These are phyloP conservation scores for Stegostoma tigrinum DNA, from an alignment of 2,113 vertebrate genomes.

Conservation along the genomic window DNA sequence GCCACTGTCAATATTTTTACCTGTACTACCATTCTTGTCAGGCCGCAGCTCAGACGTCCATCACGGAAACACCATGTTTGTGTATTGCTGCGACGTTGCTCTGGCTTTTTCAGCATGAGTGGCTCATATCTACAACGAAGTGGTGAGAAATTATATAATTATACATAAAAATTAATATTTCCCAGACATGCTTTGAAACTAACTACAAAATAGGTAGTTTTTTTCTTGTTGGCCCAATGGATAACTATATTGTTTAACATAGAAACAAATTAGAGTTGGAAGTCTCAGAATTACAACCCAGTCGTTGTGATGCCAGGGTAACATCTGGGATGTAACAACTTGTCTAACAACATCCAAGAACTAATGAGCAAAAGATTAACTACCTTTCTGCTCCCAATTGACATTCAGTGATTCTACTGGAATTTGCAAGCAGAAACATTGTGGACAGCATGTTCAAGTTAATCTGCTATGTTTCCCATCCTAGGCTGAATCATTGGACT, in stretches of 20 bases:
- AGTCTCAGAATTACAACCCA: neutral
- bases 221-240: neutral
- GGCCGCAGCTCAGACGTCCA: constrained; percentile 79
- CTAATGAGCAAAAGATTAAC: neutral
- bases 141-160: no score
- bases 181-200: neutral
- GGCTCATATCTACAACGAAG: constrained; percentile 73
- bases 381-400: neutral
- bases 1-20: constrained; percentile 47
- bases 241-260: neutral
- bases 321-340: neutral
- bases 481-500: neutral
- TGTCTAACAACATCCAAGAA: neutral
- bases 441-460: neutral
- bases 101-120: constrained; percentile 80
- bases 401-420: neutral
- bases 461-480: neutral
- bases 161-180: neutral
- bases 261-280: neutral
- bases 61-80: constrained; percentile 89
- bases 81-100: constrained; percentile 80
- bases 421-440: neutral
- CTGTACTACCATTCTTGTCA: constrained; percentile 86
- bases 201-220: neutral
- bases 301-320: neutral